Base-by-base conservation (phyloP, 2,113 vertebrate genomes). In the Rhynchomys soricoides region DNA sequence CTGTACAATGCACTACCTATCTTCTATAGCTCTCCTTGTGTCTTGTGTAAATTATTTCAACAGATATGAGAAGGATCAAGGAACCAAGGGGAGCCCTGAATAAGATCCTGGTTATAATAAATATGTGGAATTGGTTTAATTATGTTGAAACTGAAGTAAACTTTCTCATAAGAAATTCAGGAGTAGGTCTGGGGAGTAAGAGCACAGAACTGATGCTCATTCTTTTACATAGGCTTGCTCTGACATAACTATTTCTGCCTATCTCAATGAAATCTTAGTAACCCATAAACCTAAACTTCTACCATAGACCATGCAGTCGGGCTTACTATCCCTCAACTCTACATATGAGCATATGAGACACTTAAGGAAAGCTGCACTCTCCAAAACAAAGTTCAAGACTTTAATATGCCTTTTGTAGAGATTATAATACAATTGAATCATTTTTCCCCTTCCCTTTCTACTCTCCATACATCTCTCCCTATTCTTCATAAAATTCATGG, bases 301-400 rank as follows among this genome's bases (percentile, higher is more conserved):
- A 70, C 55, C 66, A n/a, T 12, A 87, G 34, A 40, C 71, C 7
- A 71, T 21, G 12, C 22, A 90, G 77, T 17, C 43, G 40, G 34
- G 95, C n/a, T 93, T 83, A 31, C 10, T 29, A 21, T 79, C 22
- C 62, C 3, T 21, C n/a, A 66, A 4, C 74, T 93, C 15, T 88
- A 93, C 87, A 85, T 43, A 34, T 43, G 66, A 96, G 71, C 52
- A 86, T 91, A 93, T 26, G 48, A 85, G 75, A 93, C 19, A 94
- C 85, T 83, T 85, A 45, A 91, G 19, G 29, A 93, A 91, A 92
- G 16, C 71, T 40, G 29, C 34, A 92, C 10, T 17, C 48, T 64
- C 9, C 43, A 81, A 94, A 34, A 92, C 73, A 92, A 96, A 96
- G 70, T 73, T 1, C 57, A 90, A 90, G 50, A 85, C 37, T 79